phyloP scores from a whole-genome alignment of 2,113 vertebrate genomes.

The Stictonetta naevosa region DNA sequence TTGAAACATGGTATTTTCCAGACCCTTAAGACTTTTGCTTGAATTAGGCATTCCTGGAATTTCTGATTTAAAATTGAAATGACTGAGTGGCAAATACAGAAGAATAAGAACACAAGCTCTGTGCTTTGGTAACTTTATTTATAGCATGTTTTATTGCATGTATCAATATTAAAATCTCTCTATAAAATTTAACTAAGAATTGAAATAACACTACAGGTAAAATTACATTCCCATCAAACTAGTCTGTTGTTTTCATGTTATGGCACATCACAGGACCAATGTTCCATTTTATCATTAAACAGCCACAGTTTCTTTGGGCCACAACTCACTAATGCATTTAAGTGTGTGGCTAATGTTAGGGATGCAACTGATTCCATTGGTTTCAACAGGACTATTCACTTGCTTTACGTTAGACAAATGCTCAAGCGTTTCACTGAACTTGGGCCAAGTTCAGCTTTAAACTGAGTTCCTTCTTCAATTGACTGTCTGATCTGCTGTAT shows the following conservation, averaged over 20 bases:
- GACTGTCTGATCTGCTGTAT: background rate
- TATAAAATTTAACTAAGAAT: background rate
- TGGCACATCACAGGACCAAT: background rate
- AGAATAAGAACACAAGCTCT: background rate
- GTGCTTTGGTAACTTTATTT: background rate
- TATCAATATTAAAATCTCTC: background rate
- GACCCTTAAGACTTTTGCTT: background rate
- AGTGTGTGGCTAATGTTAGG: background rate
- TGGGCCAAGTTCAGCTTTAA: background rate
- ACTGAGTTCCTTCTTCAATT: background rate
- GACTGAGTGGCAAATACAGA: background rate
- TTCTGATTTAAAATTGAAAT: slow-evolving; percentile 38
- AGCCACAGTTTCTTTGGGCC: background rate
- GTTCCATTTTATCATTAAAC: background rate
- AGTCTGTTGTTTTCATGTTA: background rate
- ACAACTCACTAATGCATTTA: background rate
- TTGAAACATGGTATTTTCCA: slow-evolving; percentile 52
- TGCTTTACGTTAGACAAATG: background rate
- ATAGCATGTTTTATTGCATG: background rate
- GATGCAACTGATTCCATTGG: background rate
- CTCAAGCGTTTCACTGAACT: background rate
- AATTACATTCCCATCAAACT: background rate
- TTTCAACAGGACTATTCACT: background rate
- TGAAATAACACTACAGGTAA: background rate
- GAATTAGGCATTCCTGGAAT: slow-evolving; percentile 54